A percentile compares a stretch with the other conserved stretches of the same genome.
These are phyloP conservation scores for Thalassaphorura encarpata DNA, from an alignment of 1,140 invertebrate species.

Conservation along the genomic window DNA sequence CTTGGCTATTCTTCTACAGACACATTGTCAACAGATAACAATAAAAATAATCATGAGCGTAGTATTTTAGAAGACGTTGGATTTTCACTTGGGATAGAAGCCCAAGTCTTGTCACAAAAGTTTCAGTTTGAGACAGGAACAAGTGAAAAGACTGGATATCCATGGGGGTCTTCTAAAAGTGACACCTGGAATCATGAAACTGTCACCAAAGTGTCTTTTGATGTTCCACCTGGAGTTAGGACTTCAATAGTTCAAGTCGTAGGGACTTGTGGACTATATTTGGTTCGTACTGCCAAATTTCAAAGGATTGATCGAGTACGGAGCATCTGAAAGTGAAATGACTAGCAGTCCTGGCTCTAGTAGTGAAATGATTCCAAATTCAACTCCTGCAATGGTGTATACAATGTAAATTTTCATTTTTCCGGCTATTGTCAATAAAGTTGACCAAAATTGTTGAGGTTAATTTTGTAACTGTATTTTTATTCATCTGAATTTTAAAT, in stretches of 20 bases:
- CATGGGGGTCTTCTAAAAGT: neutral
- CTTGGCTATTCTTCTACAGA: neutral
- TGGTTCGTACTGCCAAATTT: neutral
- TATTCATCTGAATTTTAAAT: no score
- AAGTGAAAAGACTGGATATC: neutral
- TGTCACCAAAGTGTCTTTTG: neutral
- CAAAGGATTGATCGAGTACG: conserved; percentile 1
- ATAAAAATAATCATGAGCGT: neutral
- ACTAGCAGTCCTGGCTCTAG: no score
- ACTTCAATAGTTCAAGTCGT: neutral
- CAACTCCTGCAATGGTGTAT: no score
- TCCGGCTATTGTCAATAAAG: no score
- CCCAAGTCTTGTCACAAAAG: neutral
- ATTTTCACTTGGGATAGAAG: neutral
- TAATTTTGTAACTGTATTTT: no score
- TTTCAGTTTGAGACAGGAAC: neutral
- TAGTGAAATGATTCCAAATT: no score
- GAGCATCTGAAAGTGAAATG: neutral
- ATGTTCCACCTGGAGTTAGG: conserved; percentile 2
- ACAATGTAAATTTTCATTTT: no score
- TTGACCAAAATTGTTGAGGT: no score
- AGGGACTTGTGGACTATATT: neutral
- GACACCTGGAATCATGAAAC: conserved; percentile 4
- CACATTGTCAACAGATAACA: no score
- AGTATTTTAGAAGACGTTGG: neutral